These are phyloP conservation scores for Micropoecilia bifurca DNA, from an alignment of 2,797 vertebrate genomes.

Conservation along the genomic window DNA sequence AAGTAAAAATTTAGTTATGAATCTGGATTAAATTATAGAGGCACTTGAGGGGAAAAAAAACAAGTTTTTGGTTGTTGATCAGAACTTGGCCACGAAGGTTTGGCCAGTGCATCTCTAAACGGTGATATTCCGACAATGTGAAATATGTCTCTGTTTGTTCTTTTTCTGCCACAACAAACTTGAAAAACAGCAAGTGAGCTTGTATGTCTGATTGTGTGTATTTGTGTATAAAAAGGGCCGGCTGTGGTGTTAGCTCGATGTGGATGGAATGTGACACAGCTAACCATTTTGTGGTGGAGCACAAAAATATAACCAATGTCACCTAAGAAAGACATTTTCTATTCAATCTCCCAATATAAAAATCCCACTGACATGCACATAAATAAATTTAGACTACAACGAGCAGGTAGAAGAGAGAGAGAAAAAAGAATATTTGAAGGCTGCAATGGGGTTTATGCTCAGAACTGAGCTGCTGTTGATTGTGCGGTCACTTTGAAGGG, in stretches of 20 bases:
- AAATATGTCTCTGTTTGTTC: not conserved
- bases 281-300: slow-evolving; percentile 50
- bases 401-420: slow-evolving; percentile 1
- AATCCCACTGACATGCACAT: slow-evolving; percentile 3
- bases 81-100: not conserved
- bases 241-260: slow-evolving; percentile 38
- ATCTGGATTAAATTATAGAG: not conserved
- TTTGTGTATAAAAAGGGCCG: slow-evolving; percentile 43
- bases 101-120: not conserved
- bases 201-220: slow-evolving; percentile 11
- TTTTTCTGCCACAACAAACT: slow-evolving; percentile 3
- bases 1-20: not conserved
- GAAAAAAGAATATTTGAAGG: slow-evolving; percentile 33
- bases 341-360: slow-evolving; percentile 25
- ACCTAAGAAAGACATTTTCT: slow-evolving; percentile 54
- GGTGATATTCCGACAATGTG: not conserved
- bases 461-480: slow-evolving; percentile 62
- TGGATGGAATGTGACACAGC: slow-evolving; percentile 64
- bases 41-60: too few relatives aligned
- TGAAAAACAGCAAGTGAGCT: not conserved
- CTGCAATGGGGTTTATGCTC: slow-evolving; percentile 41
- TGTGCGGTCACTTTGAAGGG: slow-evolving; percentile 76
- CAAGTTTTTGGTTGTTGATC: not conserved
- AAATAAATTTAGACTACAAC: slow-evolving; percentile 7
- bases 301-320: slow-evolving; percentile 52